Evolutionary conservation across 2,888 invertebrate species (phyloP), one percentile per base, ranked within the genome.

Genomic region (Lamellibrachia satsuma): DNA sequence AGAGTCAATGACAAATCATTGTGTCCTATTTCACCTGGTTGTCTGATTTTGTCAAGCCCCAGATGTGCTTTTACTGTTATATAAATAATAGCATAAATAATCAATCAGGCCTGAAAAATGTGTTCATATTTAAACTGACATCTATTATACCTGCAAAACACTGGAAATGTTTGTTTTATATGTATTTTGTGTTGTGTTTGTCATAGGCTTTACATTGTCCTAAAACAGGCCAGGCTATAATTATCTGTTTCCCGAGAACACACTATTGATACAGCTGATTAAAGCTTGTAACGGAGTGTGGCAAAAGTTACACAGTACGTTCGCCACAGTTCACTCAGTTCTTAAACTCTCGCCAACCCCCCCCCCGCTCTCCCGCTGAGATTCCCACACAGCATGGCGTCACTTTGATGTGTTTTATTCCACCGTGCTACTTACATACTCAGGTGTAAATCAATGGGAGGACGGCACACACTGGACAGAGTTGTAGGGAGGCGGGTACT

Each of bases 361-460:
- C 75, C 22, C 75, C 75, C 3, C 75, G 4, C 75, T 22, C 4
- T n/a, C 15, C 75, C 6, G 75, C 75, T 4, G 22, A 75, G 75
- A 22, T 75, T 75, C 75, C 75, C 75, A 75, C 75, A 75, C 22
- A 0, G 22, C 22, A 6, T 22, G 22, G 75, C 22, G 22, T 22
- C 39, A 39, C 75, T 75, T 75, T 75, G 75, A 75, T 75, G 75
- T 75, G 75, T 75, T 75, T 75, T 75, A 57, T 57, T 57, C 57
- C 57, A 15, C 57, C 57, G 57, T 11, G 57, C 57, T 57, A 15
- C 57, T 8, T 57, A 75, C n/a, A n/a, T 75, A n/a, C 75, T n/a
- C n/a, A 75, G 75, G 75, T 75, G 75, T 75, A 75, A 75, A 75
- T 75, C 75, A 75, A 75, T 75, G 75, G 75, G n/a, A 22, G 22